phyloP scores from a whole-genome alignment of 2,888 invertebrate genomes.

The Cataglyphis altisquamis region DNA sequence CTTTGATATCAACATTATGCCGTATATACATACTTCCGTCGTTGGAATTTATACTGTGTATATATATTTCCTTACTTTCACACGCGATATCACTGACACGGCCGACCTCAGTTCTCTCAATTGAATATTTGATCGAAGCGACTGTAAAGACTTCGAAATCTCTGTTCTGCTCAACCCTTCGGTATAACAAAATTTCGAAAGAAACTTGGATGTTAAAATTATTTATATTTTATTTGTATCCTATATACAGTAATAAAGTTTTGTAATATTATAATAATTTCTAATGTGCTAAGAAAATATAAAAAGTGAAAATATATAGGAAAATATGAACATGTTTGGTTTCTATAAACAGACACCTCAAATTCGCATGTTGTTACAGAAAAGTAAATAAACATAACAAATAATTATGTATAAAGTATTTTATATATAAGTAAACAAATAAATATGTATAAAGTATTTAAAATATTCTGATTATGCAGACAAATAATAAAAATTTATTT shows the following conservation, averaged over 20 bases:
- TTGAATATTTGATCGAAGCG: slow-evolving; percentile 14
- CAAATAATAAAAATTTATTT: not conserved
- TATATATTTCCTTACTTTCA: not conserved
- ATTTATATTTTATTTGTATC: not conserved
- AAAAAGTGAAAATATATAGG: not conserved
- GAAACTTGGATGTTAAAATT: not conserved
- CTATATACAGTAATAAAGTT: not conserved
- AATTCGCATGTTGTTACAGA: not conserved
- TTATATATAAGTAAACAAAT: not conserved
- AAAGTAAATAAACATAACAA: not conserved
- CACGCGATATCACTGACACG: not conserved
- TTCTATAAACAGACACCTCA: not conserved
- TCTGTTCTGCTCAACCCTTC: not conserved
- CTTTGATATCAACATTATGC: slow-evolving; percentile 68
- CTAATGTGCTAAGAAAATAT: not conserved
- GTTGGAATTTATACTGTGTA: slow-evolving; percentile 5
- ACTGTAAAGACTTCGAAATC: not conserved
- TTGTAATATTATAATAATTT: not conserved
- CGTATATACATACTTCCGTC: slow-evolving; percentile 65
- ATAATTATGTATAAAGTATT: not conserved
- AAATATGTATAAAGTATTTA: not conserved
- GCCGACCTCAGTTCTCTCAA: not conserved
- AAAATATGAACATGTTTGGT: not conserved
- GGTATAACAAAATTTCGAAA: slow-evolving; percentile 1
- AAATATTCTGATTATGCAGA: not conserved